Base-by-base conservation (phyloP, 1,140 invertebrate genomes). In the Cydia strobilella region DNA sequence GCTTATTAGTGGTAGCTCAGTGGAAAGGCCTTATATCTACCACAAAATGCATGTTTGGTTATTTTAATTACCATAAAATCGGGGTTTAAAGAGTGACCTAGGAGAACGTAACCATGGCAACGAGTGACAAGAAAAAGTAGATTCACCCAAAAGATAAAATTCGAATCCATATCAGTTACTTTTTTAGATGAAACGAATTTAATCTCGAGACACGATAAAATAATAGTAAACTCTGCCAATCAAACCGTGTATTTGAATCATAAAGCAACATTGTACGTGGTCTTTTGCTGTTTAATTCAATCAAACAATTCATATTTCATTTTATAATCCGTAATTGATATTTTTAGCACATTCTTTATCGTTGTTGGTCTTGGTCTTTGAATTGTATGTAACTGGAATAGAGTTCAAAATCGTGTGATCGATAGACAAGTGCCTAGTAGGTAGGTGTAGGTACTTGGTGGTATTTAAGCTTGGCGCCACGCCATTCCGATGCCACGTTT, bases 391-490 rank as follows among this genome's bases (percentile, higher is more conserved):
- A n/a, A 1, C 25, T 35, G 12, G 27, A 31, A 25, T 66, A 66
- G 10, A 27, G 27, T 66, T 27, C n/a, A 35, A n/a, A 42, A 10
- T 69, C 31, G 10, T 42, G 3, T 66, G 27, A 31, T 15, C 2
- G 31, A 13, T 42, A 66, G 13, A 31, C 15, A n/a, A 31, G 25
- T 69, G 63, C 13, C 39, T 5, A 69, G 27, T 69, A 20, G 9
- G 31, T 69, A 69, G 15, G 15, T 69, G 7, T 59, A 31, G n/a
- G 15, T 59, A 59, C 48, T 51, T 51, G 18, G 6, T 69, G 65
- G 27, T n/a, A 66, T 69, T 69, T 39, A 69, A 35, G 27, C 27
- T 39, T 69, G 65, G 65, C 65, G 65, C 65, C 63, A 66, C 15
- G 63, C 63, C 31, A 69, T 69, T 35, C 31, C n/a, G 31, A 69